Conservation (phyloP, 2,797 vertebrate genomes). For the Crypturellus tataupa region DNA sequence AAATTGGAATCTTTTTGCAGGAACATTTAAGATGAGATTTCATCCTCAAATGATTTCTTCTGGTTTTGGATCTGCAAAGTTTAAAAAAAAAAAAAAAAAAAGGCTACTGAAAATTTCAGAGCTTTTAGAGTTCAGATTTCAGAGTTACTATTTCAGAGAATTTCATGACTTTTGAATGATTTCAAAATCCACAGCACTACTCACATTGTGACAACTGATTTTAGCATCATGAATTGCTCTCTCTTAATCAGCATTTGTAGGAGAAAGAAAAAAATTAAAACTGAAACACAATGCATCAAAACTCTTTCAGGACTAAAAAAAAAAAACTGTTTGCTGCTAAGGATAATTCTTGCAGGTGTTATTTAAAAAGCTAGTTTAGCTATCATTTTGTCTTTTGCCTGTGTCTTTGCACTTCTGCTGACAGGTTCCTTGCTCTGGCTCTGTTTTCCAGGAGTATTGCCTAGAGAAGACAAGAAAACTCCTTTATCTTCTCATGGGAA, state of each 20-base stretch:
- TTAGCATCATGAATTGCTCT: background rate
- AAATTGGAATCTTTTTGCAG: background rate
- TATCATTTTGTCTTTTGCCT: background rate
- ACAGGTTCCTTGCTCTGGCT: background rate
- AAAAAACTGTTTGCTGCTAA: background rate
- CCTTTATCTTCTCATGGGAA: background rate
- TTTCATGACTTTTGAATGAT: background rate
- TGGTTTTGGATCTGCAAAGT: background rate
- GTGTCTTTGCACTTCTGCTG: background rate
- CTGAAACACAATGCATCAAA: background rate
- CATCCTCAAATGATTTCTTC: background rate
- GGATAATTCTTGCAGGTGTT: background rate
- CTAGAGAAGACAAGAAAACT: background rate
- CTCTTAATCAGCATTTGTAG: background rate
- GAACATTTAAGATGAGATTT: background rate
- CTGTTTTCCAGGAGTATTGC: background rate
- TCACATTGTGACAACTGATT: background rate
- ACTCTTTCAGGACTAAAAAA: background rate
- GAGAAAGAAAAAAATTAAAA: constrained; percentile 15
- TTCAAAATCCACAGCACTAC: background rate
- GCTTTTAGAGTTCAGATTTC: background rate
- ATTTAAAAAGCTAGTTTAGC: constrained; percentile 5
- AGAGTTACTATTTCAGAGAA: background rate
- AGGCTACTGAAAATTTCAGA: background rate
- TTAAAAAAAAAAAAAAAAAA: background rate